Percentiles rank a stretch among this genome's conserved stretches.
phyloP scores from a whole-genome alignment of 2,797 vertebrate genomes.

The Numenius phaeopus region DNA sequence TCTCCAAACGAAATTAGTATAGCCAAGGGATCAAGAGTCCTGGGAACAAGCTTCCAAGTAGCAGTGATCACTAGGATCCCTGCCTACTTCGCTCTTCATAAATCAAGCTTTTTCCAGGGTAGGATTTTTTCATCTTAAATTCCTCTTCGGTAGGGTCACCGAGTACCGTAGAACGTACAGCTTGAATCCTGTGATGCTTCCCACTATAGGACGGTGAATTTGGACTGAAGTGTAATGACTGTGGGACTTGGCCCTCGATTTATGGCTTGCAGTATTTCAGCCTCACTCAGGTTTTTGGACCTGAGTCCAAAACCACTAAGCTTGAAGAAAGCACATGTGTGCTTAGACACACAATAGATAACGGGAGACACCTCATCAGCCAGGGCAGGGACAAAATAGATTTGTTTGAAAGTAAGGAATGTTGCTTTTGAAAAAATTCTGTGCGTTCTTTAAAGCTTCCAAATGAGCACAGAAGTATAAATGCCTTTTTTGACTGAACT shows the following conservation, averaged over 20 bases:
- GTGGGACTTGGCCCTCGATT: neutral
- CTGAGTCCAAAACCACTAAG: neutral
- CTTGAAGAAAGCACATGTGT: neutral
- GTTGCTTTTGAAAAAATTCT: neutral
- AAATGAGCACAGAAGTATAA: neutral
- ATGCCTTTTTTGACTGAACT: neutral
- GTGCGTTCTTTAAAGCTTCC: neutral
- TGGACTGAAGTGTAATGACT: neutral
- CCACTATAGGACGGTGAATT: neutral
- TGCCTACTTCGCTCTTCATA: neutral
- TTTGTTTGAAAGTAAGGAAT: neutral
- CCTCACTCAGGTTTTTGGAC: neutral
- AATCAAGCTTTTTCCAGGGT: neutral
- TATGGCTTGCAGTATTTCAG: neutral
- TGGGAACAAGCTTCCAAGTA: neutral
- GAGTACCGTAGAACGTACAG: neutral
- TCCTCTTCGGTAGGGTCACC: neutral
- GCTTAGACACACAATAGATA: neutral
- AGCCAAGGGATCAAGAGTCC: neutral
- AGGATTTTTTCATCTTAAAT: neutral
- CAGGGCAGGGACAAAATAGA: neutral
- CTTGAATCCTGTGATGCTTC: neutral
- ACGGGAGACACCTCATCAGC: neutral
- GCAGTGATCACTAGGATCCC: neutral
- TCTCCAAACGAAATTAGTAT: neutral